These are phyloP conservation scores for Furnarius figulus DNA, from an alignment of 2,113 vertebrate species.

Conservation along the genomic window DNA sequence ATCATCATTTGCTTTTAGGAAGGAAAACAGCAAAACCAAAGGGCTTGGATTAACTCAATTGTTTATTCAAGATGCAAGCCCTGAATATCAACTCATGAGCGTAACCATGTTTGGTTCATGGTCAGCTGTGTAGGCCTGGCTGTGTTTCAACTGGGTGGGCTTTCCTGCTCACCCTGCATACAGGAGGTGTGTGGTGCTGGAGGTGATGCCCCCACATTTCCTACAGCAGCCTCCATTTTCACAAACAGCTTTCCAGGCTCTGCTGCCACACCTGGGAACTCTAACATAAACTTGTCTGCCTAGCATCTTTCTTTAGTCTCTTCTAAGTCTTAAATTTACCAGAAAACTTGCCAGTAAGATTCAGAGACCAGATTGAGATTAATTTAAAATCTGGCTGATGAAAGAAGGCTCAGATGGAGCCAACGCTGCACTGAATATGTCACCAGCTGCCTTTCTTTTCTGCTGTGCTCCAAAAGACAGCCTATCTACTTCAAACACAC, in stretches of 20 bases:
- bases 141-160: neutral
- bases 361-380: constrained; percentile 35
- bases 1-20: neutral
- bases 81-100: neutral
- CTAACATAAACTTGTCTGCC: neutral
- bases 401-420: neutral
- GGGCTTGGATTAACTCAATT: neutral
- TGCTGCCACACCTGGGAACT: neutral
- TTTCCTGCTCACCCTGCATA: neutral
- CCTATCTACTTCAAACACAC: constrained; percentile 30
- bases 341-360: neutral
- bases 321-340: neutral
- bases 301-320: neutral
- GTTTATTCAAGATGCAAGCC: neutral
- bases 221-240: neutral
- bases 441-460: constrained; percentile 58
- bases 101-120: neutral
- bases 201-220: neutral
- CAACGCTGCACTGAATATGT: constrained; percentile 37
- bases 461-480: constrained; percentile 14
- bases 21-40: neutral
- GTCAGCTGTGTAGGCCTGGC: neutral
- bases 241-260: neutral
- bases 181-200: neutral
- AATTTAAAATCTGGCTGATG: constrained; percentile 11